Evolutionary conservation across 2,888 invertebrate species (phyloP).

Genomic region (Synergus umbraculus): DNA sequence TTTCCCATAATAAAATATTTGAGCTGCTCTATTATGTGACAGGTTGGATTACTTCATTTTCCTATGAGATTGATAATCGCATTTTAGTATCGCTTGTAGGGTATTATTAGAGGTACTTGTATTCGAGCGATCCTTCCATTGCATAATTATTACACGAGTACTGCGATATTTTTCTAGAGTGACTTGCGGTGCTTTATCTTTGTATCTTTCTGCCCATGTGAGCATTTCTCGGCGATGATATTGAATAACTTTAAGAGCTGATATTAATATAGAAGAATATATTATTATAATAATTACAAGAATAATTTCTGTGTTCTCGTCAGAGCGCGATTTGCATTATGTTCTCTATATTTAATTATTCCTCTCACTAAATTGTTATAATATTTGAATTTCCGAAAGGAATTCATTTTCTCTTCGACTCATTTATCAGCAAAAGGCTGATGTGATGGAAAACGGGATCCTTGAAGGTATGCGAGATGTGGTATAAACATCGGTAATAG

Average conservation of each 20-base stretch:
- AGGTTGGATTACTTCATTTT: conserved; percentile 13
- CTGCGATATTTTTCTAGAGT: conserved; percentile 13
- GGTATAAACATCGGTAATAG: conserved; percentile 62
- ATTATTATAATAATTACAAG: too few species aligned
- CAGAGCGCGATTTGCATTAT: background rate
- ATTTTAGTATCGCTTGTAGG: conserved; percentile 35
- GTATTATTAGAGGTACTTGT: conserved; percentile 35
- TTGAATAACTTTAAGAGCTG: conserved; percentile 8
- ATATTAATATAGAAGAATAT: background rate
- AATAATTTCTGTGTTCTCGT: too few species aligned
- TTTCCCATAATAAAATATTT: too few species aligned
- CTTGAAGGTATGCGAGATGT: conserved; percentile 47
- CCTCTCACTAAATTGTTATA: background rate
- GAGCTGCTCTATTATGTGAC: background rate
- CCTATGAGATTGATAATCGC: conserved; percentile 23
- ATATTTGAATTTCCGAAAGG: background rate
- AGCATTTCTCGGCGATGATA: conserved; percentile 34
- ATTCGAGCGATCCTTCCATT: conserved; percentile 26
- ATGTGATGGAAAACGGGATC: conserved; percentile 25
- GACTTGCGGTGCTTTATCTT: conserved; percentile 37
- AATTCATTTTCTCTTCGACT: background rate
- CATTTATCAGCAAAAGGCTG: background rate
- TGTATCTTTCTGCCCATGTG: conserved; percentile 36
- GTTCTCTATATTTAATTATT: background rate
- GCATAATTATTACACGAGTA: conserved; percentile 37